phyloP scores from a whole-genome alignment of 2,113 vertebrate genomes.

The Dascyllus trimaculatus region DNA sequence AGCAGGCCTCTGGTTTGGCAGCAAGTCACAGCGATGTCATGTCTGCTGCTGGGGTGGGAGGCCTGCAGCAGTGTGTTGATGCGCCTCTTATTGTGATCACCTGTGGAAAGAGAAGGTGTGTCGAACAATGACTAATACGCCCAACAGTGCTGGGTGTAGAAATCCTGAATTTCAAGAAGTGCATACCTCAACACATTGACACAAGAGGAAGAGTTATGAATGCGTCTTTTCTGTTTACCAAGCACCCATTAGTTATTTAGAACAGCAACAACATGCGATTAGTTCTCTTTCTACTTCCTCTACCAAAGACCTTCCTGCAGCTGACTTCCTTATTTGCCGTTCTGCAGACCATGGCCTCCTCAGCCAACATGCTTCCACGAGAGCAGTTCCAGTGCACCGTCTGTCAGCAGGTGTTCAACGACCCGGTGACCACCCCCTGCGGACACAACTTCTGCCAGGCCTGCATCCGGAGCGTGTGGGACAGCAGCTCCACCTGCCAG shows the following conservation, averaged over 20 bases:
- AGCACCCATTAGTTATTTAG: neutral
- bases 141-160: conserved; percentile 5
- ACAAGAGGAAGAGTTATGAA: fast-evolving
- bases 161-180: conserved; percentile 35
- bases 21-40: neutral
- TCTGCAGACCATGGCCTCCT: conserved; percentile 41
- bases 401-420: conserved; percentile 70
- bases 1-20: neutral
- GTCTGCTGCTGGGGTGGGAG: neutral
- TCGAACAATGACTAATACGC: conserved; percentile 29
- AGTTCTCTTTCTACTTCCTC: conserved; percentile 10
- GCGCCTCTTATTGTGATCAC: neutral
- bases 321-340: conserved; percentile 21
- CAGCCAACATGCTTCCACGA: conserved; percentile 34
- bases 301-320: neutral
- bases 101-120: conserved; percentile 25
- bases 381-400: conserved; percentile 76
- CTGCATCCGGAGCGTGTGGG: conserved; percentile 73
- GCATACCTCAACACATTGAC: neutral
- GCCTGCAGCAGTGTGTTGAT: neutral
- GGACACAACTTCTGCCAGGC: conserved; percentile 81
- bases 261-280: neutral
- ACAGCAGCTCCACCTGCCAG: conserved; percentile 24
- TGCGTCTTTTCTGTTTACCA: neutral
- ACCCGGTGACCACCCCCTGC: conserved; percentile 78